These are phyloP conservation scores for Antennarius maculatus DNA, from an alignment of 2,797 vertebrate species.

Conservation along the genomic window DNA sequence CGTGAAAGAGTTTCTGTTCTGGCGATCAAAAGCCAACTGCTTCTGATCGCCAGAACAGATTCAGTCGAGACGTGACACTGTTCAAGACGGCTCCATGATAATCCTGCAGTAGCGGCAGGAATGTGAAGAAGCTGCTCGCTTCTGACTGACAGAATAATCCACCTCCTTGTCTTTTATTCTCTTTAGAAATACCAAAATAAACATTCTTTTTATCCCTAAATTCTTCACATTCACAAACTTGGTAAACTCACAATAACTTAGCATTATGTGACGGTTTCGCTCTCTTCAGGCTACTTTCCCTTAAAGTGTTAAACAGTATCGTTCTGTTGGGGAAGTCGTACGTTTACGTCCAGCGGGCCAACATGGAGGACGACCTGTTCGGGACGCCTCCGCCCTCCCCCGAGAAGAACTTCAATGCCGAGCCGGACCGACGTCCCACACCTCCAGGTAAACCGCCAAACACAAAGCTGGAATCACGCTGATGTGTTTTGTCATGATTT, in stretches of 20 bases:
- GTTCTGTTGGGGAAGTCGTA: conserved; percentile 96
- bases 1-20: background rate
- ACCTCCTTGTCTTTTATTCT: background rate
- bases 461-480: background rate
- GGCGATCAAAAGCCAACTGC: conserved; percentile 32
- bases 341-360: conserved; percentile 94
- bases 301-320: conserved; percentile 96
- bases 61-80: conserved; percentile 22
- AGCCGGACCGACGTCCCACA: conserved; percentile 72
- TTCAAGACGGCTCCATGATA: conserved; percentile 6
- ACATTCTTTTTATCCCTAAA: background rate
- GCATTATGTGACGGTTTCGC: background rate
- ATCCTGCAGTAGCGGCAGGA: background rate
- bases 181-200: too few relatives aligned
- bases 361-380: conserved; percentile 96
- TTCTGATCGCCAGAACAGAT: conserved; percentile 7
- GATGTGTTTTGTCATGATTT: conserved; percentile 12
- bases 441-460: conserved; percentile 56
- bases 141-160: background rate
- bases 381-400: conserved; percentile 74
- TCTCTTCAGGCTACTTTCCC: conserved; percentile 86
- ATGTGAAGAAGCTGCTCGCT: background rate
- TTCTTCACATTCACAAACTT: background rate
- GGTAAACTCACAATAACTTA: background rate
- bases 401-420: conserved; percentile 74